Percentiles rank a stretch among this genome's conserved stretches.
Conservation (phyloP, 2,888 invertebrate species). For the Ophonus ardosiacus region DNA sequence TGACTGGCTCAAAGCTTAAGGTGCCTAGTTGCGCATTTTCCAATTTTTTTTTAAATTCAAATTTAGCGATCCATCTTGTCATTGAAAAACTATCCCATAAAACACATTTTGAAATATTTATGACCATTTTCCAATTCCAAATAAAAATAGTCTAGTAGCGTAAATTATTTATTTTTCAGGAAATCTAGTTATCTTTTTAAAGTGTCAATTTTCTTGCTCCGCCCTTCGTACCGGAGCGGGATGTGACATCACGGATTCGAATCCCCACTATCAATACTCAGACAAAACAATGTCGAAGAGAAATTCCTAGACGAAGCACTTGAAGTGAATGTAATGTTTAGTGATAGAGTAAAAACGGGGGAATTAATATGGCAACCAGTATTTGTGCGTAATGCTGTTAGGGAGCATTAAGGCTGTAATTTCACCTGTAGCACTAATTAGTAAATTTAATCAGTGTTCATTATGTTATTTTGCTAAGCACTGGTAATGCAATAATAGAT, state of each 20-base stretch:
- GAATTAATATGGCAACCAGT: slow-evolving; percentile 48
- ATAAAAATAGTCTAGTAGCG: slow-evolving; percentile 12
- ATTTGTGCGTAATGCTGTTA: slow-evolving; percentile 26
- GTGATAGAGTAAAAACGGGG: slow-evolving; percentile 28
- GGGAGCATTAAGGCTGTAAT: slow-evolving; percentile 6
- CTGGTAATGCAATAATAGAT: background rate
- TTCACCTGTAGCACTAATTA: background rate
- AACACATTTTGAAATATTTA: slow-evolving; percentile 15
- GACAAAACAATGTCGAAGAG: background rate
- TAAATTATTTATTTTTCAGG: background rate
- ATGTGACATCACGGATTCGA: slow-evolving; percentile 47
- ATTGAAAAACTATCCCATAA: slow-evolving; percentile 15
- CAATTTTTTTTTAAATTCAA: slow-evolving; percentile 15
- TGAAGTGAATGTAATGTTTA: slow-evolving; percentile 30
- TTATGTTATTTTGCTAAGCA: background rate
- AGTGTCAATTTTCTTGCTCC: slow-evolving; percentile 36
- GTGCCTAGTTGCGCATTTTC: no score
- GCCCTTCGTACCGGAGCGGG: slow-evolving; percentile 31
- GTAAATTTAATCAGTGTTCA: background rate
- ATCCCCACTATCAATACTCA: slow-evolving; percentile 30
- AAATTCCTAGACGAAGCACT: slow-evolving; percentile 42
- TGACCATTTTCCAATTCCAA: slow-evolving; percentile 31
- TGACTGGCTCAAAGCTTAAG: no score
- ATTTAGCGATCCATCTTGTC: slow-evolving; percentile 40
- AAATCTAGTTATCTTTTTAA: slow-evolving; percentile 27